Conservation (phyloP, 2,797 vertebrate species). For the Otolemur crassicaudatus region DNA sequence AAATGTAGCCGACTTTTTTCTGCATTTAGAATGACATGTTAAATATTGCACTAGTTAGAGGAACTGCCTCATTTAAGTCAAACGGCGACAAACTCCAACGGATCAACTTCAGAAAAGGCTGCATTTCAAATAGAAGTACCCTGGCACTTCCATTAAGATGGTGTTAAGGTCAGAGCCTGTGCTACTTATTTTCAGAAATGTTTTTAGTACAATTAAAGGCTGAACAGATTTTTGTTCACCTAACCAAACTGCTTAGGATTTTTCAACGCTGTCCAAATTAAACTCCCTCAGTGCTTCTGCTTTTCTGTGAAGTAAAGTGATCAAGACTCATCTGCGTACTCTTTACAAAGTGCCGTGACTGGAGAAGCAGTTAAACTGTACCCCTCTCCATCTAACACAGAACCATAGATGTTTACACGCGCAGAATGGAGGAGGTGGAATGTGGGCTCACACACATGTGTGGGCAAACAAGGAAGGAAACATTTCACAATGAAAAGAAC, state of each 20-base stretch:
- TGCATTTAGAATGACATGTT: slow-evolving; percentile 35
- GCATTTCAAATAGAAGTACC: slow-evolving; percentile 50
- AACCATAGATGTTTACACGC: background rate
- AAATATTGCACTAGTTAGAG: slow-evolving; percentile 55
- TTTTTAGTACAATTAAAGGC: background rate
- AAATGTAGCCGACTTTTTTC: slow-evolving; percentile 45
- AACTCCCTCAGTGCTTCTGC: background rate
- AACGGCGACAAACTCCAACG: background rate
- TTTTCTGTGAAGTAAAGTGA: slow-evolving; percentile 3
- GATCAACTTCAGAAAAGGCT: slow-evolving; percentile 29
- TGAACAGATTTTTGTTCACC: background rate
- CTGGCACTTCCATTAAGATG: background rate
- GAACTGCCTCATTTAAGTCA: background rate
- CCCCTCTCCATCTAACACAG: background rate
- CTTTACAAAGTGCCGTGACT: background rate
- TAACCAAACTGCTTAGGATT: background rate
- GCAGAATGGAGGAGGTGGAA: background rate
- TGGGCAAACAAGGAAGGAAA: background rate
- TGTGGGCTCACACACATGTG: background rate
- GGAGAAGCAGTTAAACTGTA: background rate
- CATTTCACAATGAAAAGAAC: background rate
- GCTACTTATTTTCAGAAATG: background rate
- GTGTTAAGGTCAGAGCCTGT: background rate
- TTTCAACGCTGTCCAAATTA: background rate
- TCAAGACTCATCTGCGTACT: background rate